phyloP scores from a whole-genome alignment of 2,888 invertebrate genomes.

The Prosapia bicincta region DNA sequence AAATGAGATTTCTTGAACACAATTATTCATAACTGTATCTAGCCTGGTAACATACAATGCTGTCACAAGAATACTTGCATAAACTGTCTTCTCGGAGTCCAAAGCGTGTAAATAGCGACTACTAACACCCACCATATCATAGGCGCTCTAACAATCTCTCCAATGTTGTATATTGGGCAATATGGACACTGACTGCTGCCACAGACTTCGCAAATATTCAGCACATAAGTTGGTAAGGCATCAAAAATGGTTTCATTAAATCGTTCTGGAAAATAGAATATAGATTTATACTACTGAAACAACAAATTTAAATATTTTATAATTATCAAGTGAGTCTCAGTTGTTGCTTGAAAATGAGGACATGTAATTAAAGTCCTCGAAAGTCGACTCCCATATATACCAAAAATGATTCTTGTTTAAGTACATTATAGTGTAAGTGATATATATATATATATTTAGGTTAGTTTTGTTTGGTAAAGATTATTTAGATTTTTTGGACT shows the following conservation, averaged over 20 bases:
- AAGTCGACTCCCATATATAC: no score
- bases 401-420: no score
- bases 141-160: constrained; percentile 18
- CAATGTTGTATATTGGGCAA: constrained; percentile 79
- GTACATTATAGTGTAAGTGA: no score
- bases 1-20: neutral
- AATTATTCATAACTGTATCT: neutral
- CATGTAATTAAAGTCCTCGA: no score
- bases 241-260: constrained; percentile 92
- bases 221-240: constrained; percentile 75
- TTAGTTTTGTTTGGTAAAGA: no score
- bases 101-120: constrained; percentile 4
- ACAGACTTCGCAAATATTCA: constrained; percentile 92
- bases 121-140: constrained; percentile 11
- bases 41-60: neutral
- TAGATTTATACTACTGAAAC: no score
- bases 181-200: constrained; percentile 93
- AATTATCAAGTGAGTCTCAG: no score
- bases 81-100: neutral
- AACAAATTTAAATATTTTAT: no score
- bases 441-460: no score
- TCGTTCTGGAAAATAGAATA: constrained; percentile 61
- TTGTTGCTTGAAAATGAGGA: no score
- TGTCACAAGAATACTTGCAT: neutral
- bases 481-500: no score